Evolutionary conservation across 2,888 invertebrate species (phyloP), one percentile per base, ranked within the genome.

Genomic region (Onchidella celtica): DNA sequence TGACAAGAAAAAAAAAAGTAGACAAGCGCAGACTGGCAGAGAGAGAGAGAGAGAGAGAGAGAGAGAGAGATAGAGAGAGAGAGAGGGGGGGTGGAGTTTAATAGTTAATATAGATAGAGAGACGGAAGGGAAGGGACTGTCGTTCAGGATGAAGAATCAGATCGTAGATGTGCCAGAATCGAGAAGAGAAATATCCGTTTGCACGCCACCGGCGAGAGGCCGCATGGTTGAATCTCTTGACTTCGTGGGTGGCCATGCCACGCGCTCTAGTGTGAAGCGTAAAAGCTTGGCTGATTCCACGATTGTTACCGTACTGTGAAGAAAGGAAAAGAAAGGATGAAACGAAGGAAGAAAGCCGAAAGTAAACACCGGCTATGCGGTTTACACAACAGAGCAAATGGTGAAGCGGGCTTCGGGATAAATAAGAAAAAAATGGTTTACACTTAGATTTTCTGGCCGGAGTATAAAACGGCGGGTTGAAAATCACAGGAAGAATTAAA

Each of bases 221-320:
- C n/a, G 36, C 14, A 40, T 69, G n/a, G 40, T 40, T 40, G 69
- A 69, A 40, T 40, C 38, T n/a, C 11, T 1, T 34, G 11, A 14
- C 69, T 69, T 38, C 69, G 14, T 69, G 69, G 69, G 69, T 69
- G 69, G 66, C 34, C 69, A 69, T 69, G 69, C 27, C 69, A 69
- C 40, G 36, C 69, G 40, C n/a, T 69, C 27, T 21, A 40, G 24
- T n/a, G 11, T 63, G 29, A 21, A 3, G n/a, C 27, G 24, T 6
- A n/a, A 6, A 63, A 1, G 63, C 29, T 27, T 63, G n/a, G 63
- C 63, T 27, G 24, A n/a, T 27, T 69, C n/a, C 40, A 14, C n/a
- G 69, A 69, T n/a, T 40, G 47, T 27, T 69, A 3, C 40, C 24
- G 24, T 27, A 40, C 69, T 40, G 38, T 69, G 40, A 38, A 40